A percentile compares a stretch with the other conserved stretches of the same genome.
These are phyloP conservation scores for Tauraco erythrolophus DNA, from an alignment of 2,113 vertebrate genomes.

Conservation along the genomic window DNA sequence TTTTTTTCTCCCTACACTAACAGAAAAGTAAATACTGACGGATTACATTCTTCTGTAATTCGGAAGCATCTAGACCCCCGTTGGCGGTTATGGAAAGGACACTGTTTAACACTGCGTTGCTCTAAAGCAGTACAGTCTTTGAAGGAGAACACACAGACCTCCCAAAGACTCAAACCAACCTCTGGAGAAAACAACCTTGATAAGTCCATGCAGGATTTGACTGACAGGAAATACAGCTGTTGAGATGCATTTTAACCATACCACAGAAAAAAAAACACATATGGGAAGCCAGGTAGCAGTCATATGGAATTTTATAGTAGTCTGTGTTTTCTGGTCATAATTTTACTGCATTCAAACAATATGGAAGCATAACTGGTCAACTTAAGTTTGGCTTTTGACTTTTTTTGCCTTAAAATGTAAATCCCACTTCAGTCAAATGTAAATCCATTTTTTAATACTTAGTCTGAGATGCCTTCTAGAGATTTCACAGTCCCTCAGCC, in stretches of 20 bases:
- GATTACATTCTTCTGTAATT: not conserved
- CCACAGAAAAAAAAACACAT: not conserved
- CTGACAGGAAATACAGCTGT: not conserved
- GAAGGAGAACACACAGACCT: not conserved
- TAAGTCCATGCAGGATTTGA: not conserved
- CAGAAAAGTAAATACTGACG: not conserved
- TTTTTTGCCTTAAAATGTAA: not conserved
- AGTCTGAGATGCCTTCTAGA: not conserved
- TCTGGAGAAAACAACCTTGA: not conserved
- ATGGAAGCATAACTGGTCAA: not conserved
- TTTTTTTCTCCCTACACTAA: not conserved
- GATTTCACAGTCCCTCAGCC: not conserved
- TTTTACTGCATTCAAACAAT: not conserved
- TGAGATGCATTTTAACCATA: not conserved
- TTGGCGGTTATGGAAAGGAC: not conserved
- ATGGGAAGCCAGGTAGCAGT: not conserved
- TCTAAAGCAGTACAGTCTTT: not conserved
- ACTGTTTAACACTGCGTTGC: not conserved
- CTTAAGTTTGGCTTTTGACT: not conserved
- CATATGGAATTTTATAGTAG: not conserved
- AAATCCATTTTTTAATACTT: not conserved
- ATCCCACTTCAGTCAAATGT: not conserved
- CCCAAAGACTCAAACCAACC: not conserved
- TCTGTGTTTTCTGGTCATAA: not conserved
- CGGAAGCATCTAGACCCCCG: not conserved